These are phyloP conservation scores for Montipora foliosa DNA, from an alignment of 64 coral and sea anemone genomes.

Conservation along the genomic window DNA sequence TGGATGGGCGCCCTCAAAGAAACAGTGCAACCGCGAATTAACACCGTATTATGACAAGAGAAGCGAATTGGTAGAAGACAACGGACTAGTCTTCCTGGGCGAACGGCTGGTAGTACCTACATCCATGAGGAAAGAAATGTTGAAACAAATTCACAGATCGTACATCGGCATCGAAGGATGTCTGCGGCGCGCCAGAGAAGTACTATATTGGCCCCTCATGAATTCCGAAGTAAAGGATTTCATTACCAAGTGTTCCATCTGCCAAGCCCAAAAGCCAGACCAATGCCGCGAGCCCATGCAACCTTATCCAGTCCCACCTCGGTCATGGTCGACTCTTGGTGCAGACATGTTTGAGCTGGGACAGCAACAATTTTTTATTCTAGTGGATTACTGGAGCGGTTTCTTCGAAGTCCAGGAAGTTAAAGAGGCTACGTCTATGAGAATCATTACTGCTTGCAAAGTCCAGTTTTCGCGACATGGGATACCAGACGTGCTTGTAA, in stretches of 20 bases:
- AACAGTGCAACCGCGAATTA: not conserved
- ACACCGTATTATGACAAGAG: slow-evolving; percentile 36
- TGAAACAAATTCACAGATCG: slow-evolving; percentile 46
- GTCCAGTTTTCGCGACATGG: slow-evolving; percentile 53
- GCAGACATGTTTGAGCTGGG: slow-evolving; percentile 47
- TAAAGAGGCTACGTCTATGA: not conserved
- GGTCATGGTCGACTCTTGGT: slow-evolving; percentile 32
- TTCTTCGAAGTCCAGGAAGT: slow-evolving; percentile 71
- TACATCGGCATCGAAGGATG: slow-evolving; percentile 49
- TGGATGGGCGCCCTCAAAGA: not conserved
- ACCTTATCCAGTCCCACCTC: not conserved
- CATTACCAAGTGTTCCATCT: slow-evolving; percentile 25
- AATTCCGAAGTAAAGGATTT: slow-evolving; percentile 48
- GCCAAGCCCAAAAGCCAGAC: slow-evolving; percentile 26
- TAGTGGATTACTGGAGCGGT: slow-evolving; percentile 62
- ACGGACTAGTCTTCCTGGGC: slow-evolving; percentile 46
- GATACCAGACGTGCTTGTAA: slow-evolving; percentile 49
- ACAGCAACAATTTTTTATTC: slow-evolving; percentile 17
- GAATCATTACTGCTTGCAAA: slow-evolving; percentile 42
- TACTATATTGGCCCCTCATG: slow-evolving; percentile 49
- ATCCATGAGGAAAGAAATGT: not conserved
- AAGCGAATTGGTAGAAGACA: slow-evolving; percentile 36
- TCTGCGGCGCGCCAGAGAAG: slow-evolving; percentile 29
- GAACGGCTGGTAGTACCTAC: no score
- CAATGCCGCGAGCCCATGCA: slow-evolving; percentile 11